Percentiles rank a stretch among this genome's conserved stretches.
These are phyloP conservation scores for Brachynemurus nebulosus DNA, from an alignment of 2,888 invertebrate species.

Conservation along the genomic window DNA sequence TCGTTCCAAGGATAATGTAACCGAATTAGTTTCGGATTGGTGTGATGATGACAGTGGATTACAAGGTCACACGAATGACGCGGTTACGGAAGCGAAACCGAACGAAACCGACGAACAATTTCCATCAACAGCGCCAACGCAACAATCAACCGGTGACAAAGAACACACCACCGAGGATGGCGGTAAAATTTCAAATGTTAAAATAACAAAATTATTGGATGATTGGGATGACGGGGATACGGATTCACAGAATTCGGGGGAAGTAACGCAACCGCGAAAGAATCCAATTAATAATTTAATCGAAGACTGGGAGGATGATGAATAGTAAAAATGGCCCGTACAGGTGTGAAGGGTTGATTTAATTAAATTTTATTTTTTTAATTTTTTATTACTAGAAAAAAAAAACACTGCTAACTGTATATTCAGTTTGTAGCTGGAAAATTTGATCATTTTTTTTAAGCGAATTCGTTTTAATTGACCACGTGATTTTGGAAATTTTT, in stretches of 20 bases:
- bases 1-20: slow-evolving; percentile 7
- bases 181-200: slow-evolving; percentile 17
- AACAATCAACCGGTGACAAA: slow-evolving; percentile 5
- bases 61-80: not conserved
- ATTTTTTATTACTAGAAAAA: too few species aligned
- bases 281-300: slow-evolving; percentile 30
- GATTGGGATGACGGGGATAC: slow-evolving; percentile 32
- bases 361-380: too few species aligned
- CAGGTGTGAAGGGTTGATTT: too few species aligned
- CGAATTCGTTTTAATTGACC: too few species aligned
- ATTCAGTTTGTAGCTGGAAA: too few species aligned
- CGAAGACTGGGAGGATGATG: slow-evolving; percentile 33
- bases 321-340: too few species aligned
- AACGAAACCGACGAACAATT: slow-evolving; percentile 6
- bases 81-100: slow-evolving; percentile 6
- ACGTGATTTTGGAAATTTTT: too few species aligned
- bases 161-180: slow-evolving; percentile 4
- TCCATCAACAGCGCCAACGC: slow-evolving; percentile 5
- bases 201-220: slow-evolving; percentile 26
- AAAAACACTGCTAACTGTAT: too few species aligned
- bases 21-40: slow-evolving; percentile 8
- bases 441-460: too few species aligned
- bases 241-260: slow-evolving; percentile 31
- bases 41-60: slow-evolving; percentile 9
- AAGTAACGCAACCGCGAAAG: slow-evolving; percentile 20